These are phyloP conservation scores for Sogatella furcifera DNA, from an alignment of 1,140 invertebrate species.

Conservation along the genomic window DNA sequence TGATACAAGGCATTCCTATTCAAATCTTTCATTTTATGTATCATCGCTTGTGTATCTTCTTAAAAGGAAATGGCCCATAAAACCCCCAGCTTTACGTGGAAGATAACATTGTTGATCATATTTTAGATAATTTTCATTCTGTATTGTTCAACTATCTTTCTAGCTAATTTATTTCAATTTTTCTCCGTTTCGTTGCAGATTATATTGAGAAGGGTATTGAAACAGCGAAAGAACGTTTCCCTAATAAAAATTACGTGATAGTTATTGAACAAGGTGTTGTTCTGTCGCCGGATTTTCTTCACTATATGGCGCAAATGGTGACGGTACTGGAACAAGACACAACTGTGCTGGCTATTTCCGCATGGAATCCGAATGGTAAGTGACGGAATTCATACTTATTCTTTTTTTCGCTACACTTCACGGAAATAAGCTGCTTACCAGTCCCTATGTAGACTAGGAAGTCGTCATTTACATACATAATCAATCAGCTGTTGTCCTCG, in stretches of 20 bases:
- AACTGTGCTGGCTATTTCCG: conserved; percentile 33
- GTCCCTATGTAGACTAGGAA: no score
- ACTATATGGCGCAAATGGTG: conserved; percentile 35
- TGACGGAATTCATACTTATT: background rate
- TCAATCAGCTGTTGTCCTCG: no score
- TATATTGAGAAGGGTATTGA: conserved; percentile 1
- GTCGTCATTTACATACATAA: no score
- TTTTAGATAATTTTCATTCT: no score
- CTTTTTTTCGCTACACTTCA: background rate
- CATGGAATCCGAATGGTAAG: conserved; percentile 40
- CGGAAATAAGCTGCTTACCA: no score
- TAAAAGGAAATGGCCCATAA: no score
- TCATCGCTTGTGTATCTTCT: no score
- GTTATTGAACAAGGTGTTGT: conserved; percentile 39
- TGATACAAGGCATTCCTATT: no score
- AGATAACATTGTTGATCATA: no score
- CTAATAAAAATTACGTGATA: conserved; percentile 33
- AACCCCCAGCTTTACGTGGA: no score
- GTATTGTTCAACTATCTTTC: no score
- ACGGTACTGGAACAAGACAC: conserved; percentile 31
- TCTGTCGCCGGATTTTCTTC: conserved; percentile 38
- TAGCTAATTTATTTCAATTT: background rate
- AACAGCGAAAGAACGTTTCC: conserved; percentile 12
- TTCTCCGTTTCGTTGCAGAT: background rate
- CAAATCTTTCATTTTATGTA: no score